Evolutionary conservation across 2,888 invertebrate species (phyloP), one percentile per base, ranked within the genome.

Genomic region (Hylaea fasciaria): DNA sequence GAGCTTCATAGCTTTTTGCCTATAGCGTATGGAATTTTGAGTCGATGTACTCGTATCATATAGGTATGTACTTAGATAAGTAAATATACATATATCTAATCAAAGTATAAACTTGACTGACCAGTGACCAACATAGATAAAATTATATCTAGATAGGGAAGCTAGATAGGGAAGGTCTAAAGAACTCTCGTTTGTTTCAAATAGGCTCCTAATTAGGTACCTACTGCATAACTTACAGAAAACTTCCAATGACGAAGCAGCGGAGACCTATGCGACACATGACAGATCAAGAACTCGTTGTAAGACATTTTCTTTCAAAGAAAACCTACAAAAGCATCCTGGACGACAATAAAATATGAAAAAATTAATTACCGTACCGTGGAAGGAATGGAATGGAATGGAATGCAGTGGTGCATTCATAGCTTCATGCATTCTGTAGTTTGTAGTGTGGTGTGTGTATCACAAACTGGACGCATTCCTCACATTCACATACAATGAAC

Each of bases 211-310:
- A 22, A 22, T 5, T 22, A 22, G 22, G 22, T 22, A 22, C 22
- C 22, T 51, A 52, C 4, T 22, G n/a, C 13, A 29, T 47, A 35
- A 10, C 76, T 77, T 58, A 63, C 72, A 77, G 77, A 47, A 57
- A 60, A 48, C 49, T 57, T 40, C 56, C 45, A n/a, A 41, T 45
- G 37, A 49, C 45, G 12, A 48, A 53, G 10, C 52, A 43, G 28
- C 66, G 58, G n/a, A 81, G 77, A 55, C 84, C 80, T 40, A 57
- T 64, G 47, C 78, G 79, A 8, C 79, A 77, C 58, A 69, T 84
- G 70, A 78, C 79, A 1, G 84, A 84, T 63, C 78, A 83, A 77
- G 82, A 86, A 59, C 73, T 87, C 45, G 80, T 87, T 44, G 68
- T 87, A 51, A 82, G 76, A 72, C 82, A 86, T 76, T 82, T 87